Conservation (phyloP, 2,797 vertebrate genomes). For the Hozukius guyotensis region DNA sequence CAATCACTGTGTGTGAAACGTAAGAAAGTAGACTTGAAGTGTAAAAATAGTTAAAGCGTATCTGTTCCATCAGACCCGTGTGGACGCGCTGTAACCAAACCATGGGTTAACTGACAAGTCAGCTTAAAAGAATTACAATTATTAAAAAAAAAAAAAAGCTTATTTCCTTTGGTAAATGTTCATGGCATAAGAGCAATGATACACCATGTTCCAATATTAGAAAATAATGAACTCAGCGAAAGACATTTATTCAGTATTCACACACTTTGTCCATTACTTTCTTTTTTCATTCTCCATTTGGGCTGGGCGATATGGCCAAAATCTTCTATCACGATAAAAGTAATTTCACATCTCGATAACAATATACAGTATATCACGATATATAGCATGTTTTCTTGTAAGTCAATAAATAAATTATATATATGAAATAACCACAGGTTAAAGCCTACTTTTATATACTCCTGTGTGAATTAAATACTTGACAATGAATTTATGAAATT, state of each 20-base stretch:
- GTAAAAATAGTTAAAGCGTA: background rate
- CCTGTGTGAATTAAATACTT: no score
- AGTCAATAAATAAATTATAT: no score
- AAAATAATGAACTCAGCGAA: background rate
- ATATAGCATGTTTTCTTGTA: no score
- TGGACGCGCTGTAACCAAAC: background rate
- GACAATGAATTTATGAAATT: no score
- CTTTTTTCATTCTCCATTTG: background rate
- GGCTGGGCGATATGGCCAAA: no score
- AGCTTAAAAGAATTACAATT: background rate
- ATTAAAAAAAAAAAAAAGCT: no score
- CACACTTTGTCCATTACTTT: background rate
- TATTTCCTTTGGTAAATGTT: background rate
- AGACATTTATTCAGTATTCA: background rate
- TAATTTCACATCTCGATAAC: no score
- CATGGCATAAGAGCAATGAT: background rate
- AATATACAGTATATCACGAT: no score
- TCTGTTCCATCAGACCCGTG: background rate
- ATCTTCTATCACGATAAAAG: no score
- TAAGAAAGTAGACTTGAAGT: background rate
- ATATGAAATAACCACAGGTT: no score
- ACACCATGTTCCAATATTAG: background rate
- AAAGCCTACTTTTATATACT: no score
- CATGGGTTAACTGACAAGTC: background rate
- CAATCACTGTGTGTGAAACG: background rate